Evolutionary conservation across 2,888 invertebrate species (phyloP).

Genomic region (Eupeodes luniger): DNA sequence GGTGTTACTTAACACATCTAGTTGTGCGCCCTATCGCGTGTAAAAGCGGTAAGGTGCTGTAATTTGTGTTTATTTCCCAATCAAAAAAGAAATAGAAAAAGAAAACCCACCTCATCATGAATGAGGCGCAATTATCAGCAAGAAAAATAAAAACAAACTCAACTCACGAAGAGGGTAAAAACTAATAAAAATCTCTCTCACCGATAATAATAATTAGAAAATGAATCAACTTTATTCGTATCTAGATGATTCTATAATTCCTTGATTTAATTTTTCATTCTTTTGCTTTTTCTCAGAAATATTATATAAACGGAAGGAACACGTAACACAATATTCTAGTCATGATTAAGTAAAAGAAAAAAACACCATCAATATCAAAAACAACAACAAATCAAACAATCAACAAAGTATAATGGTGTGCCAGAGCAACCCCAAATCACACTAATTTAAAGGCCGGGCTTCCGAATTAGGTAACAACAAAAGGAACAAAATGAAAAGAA

Average conservation of each 20-base stretch:
- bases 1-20: constrained; percentile 74
- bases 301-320: constrained; percentile 73
- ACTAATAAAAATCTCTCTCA: constrained; percentile 40
- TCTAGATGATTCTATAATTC: constrained; percentile 70
- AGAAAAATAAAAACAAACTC: constrained; percentile 13
- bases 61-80: constrained; percentile 41
- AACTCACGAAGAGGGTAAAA: constrained; percentile 9
- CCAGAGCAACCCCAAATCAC: neutral
- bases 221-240: constrained; percentile 67
- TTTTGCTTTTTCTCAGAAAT: constrained; percentile 58
- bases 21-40: constrained; percentile 68
- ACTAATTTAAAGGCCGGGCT: constrained; percentile 4
- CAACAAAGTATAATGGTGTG: constrained; percentile 27
- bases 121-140: constrained; percentile 11
- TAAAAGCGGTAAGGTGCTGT: constrained; percentile 60
- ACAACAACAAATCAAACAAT: constrained; percentile 33
- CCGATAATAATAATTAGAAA: constrained; percentile 71
- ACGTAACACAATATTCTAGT: constrained; percentile 60
- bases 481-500: neutral
- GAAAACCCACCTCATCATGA: neutral
- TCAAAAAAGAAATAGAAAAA: too few species aligned
- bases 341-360: constrained; percentile 69
- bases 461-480: constrained; percentile 61
- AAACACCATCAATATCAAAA: neutral
- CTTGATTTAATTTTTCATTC: constrained; percentile 3